Percentiles rank a stretch among this genome's conserved stretches.
Evolutionary conservation across 2,113 vertebrate species (phyloP).

Genomic region (Motacilla tschutschensis): DNA sequence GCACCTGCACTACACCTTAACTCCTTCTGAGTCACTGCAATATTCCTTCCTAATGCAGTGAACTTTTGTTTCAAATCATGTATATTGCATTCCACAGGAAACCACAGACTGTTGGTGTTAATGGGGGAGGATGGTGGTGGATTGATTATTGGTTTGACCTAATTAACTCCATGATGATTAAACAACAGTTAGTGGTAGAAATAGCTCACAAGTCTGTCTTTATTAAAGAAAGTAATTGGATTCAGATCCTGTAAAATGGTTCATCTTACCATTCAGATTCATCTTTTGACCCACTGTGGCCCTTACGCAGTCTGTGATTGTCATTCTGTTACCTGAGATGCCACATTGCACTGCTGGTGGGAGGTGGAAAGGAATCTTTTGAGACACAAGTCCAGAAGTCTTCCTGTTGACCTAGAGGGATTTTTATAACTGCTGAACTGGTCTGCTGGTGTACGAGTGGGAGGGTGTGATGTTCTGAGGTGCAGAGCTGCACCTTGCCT

Average conservation of each 20-base stretch:
- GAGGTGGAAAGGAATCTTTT: neutral
- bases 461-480: neutral
- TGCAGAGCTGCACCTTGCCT: neutral
- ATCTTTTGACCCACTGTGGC: neutral
- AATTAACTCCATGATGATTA: constrained; percentile 30
- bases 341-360: neutral
- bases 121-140: neutral
- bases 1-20: neutral
- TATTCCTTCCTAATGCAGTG: neutral
- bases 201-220: neutral
- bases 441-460: neutral
- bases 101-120: neutral
- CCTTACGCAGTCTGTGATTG: neutral
- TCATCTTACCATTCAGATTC: neutral
- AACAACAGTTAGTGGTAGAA: neutral
- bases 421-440: neutral
- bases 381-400: neutral
- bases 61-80: neutral
- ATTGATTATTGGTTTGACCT: constrained; percentile 50
- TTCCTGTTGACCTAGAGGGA: neutral
- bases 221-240: neutral
- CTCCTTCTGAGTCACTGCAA: neutral
- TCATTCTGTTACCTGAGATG: neutral
- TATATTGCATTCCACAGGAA: neutral
- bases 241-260: neutral